Conservation (phyloP, 2,797 vertebrate genomes). For the Galaxias olidus region DNA sequence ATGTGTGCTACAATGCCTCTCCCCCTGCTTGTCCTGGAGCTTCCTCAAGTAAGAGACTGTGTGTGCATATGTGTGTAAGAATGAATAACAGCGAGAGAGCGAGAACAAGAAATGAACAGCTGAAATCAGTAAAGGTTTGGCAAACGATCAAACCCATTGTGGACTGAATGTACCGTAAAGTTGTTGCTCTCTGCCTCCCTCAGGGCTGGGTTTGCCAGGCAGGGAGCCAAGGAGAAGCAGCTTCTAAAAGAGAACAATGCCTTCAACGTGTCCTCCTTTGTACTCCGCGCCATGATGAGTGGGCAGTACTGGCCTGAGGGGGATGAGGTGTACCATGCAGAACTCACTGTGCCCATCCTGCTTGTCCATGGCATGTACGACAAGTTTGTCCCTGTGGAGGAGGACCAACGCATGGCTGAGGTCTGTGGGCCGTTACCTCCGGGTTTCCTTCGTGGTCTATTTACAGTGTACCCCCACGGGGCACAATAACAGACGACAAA, state of each 20-base stretch:
- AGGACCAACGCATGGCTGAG: constrained; percentile 97
- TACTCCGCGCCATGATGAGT: constrained; percentile 94
- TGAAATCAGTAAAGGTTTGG: background rate
- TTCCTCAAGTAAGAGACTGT: constrained; percentile 88
- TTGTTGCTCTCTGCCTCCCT: background rate
- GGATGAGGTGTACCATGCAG: constrained; percentile 94
- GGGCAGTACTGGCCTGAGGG: constrained; percentile 99
- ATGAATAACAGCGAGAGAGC: background rate
- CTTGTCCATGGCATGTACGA: constrained; percentile 96
- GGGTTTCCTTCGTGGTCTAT: background rate
- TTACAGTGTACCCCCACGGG: background rate
- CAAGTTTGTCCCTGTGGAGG: constrained; percentile 93
- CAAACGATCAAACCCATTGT: background rate
- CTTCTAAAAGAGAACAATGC: constrained; percentile 92
- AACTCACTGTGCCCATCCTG: constrained; percentile 90
- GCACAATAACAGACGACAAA: background rate
- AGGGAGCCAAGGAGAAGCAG: constrained; percentile 93
- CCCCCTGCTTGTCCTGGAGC: constrained; percentile 92
- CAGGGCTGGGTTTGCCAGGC: constrained; percentile 93
- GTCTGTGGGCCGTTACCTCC: constrained; percentile 58
- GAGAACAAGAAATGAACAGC: background rate
- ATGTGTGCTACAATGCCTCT: constrained; percentile 89
- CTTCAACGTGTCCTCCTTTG: constrained; percentile 95
- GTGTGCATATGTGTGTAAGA: background rate
- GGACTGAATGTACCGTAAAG: too few species aligned